A percentile compares a stretch with the other conserved stretches of the same genome.
Evolutionary conservation across 2,797 vertebrate species (phyloP).

Genomic region (Brachyalestes nurse): DNA sequence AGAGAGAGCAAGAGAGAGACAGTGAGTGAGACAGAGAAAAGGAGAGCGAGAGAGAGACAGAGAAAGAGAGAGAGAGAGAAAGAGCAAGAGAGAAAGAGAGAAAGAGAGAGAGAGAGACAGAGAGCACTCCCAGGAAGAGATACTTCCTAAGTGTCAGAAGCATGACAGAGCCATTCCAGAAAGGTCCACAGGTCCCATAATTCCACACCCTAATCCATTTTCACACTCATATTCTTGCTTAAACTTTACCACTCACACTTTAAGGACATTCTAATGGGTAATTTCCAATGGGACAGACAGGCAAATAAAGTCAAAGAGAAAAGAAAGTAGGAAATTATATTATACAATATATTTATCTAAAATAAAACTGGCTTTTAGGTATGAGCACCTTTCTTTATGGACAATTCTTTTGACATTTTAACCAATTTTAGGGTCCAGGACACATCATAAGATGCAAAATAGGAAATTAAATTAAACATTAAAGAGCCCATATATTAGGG

Average conservation of each 20-base stretch:
- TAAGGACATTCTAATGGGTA: background rate
- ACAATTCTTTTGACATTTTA: background rate
- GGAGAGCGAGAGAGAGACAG: no score
- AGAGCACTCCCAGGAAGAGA: conserved; percentile 25
- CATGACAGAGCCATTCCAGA: conserved; percentile 33
- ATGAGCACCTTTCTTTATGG: background rate
- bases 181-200: background rate
- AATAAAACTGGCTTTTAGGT: background rate
- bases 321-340: background rate
- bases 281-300: background rate
- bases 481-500: no score
- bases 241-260: background rate
- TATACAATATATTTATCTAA: background rate
- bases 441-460: background rate
- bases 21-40: no score
- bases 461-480: background rate
- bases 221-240: background rate
- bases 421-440: background rate
- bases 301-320: background rate
- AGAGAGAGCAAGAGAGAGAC: no score
- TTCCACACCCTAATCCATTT: background rate
- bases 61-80: no score
- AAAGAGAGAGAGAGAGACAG: no score
- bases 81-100: no score
- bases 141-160: conserved; percentile 14